phyloP scores from a whole-genome alignment of 2,797 vertebrate genomes.

The Borostomias antarcticus region DNA sequence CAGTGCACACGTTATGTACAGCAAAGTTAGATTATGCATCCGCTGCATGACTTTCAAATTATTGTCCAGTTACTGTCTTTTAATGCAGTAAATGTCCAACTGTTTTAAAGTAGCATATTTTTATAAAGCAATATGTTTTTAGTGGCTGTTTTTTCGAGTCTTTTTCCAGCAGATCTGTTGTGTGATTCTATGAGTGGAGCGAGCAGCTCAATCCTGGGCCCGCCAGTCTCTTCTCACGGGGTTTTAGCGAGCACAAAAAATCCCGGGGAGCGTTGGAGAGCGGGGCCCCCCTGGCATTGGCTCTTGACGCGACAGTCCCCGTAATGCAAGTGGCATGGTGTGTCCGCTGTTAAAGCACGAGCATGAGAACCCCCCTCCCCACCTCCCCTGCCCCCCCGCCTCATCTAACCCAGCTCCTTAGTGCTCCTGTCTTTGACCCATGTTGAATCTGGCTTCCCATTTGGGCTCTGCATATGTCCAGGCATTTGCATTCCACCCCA shows the following conservation, averaged over 20 bases:
- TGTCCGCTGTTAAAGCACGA: conserved; percentile 73
- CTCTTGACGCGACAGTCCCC: conserved; percentile 75
- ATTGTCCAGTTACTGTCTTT: too few species aligned
- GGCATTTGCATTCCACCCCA: conserved; percentile 68
- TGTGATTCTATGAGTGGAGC: conserved; percentile 61
- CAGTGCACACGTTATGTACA: too few species aligned
- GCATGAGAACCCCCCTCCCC: conserved; percentile 60
- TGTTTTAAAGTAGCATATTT: too few species aligned
- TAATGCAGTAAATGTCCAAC: too few species aligned
- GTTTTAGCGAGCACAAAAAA: conserved; percentile 49
- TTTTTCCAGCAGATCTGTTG: conserved; percentile 27
- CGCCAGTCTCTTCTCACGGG: conserved; percentile 47
- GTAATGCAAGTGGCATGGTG: conserved; percentile 82
- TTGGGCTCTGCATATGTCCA: conserved; percentile 70
- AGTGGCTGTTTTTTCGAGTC: neutral
- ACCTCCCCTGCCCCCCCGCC: conserved; percentile 33
- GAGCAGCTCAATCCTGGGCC: conserved; percentile 50
- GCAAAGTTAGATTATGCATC: too few species aligned
- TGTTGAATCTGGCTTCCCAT: conserved; percentile 76
- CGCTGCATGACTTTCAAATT: too few species aligned
- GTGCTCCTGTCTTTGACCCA: conserved; percentile 74
- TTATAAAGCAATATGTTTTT: neutral
- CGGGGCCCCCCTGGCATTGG: conserved; percentile 59
- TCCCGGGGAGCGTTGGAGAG: conserved; percentile 52
- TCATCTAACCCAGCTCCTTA: conserved; percentile 66